A percentile compares a stretch with the other conserved stretches of the same genome.
Conservation (phyloP, 2,113 vertebrate genomes). For the Illadopsis cleaveri region DNA sequence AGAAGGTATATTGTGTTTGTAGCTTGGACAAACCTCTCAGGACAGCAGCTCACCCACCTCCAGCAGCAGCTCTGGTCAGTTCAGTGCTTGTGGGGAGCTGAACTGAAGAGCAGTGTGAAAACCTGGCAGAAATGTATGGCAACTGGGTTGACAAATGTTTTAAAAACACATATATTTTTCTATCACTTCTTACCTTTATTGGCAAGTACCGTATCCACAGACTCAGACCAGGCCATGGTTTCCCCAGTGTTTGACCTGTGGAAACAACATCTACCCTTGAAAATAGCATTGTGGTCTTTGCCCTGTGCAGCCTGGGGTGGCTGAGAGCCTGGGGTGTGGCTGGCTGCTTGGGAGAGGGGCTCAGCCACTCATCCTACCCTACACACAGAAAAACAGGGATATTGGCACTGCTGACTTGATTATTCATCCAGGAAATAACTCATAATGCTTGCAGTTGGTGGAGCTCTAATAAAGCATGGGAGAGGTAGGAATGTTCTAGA, state of each 20-base stretch:
- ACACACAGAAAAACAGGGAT: background rate
- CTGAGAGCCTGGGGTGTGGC: background rate
- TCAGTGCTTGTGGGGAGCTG: fast-evolving
- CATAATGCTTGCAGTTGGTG: background rate
- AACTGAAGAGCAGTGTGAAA: background rate
- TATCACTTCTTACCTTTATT: slow-evolving; percentile 85
- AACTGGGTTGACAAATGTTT: background rate
- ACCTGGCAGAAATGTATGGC: background rate
- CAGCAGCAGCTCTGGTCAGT: background rate
- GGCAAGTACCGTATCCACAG: slow-evolving; percentile 87
- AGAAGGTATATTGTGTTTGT: background rate
- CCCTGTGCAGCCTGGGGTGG: slow-evolving; percentile 40
- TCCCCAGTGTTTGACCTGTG: slow-evolving; percentile 82
- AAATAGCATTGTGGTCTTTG: slow-evolving; percentile 87
- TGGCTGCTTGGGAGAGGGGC: background rate
- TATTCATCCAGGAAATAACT: background rate
- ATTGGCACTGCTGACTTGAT: background rate
- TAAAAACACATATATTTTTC: background rate
- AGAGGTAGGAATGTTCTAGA: background rate
- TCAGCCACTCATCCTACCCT: background rate
- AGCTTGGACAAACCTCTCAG: background rate
- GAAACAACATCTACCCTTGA: slow-evolving; percentile 95
- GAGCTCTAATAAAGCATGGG: background rate
- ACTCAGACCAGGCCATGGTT: slow-evolving; percentile 82
- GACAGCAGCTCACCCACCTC: background rate